Conservation (phyloP, 92 coral and sea anemone species). For the Muricea muricata region DNA sequence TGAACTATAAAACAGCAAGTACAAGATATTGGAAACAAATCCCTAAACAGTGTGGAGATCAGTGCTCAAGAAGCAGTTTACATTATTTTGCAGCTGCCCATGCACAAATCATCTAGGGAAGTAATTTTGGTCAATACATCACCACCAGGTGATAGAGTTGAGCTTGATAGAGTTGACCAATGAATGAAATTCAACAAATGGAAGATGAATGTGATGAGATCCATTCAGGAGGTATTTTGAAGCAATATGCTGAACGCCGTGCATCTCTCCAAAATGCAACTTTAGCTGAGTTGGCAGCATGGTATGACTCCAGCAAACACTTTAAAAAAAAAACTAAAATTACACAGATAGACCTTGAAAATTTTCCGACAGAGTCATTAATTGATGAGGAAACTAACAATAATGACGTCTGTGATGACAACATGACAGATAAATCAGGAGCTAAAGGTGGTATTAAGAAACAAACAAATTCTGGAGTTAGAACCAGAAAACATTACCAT, state of each 20-base stretch:
- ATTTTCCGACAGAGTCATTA: too few relatives aligned
- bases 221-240: neutral
- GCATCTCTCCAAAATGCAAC: too few relatives aligned
- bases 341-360: too few relatives aligned
- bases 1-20: neutral
- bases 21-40: too few relatives aligned
- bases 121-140: neutral
- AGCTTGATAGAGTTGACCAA: neutral
- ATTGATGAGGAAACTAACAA: too few relatives aligned
- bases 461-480: neutral
- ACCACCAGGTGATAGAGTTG: neutral
- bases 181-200: neutral
- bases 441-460: neutral
- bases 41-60: neutral
- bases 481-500: neutral
- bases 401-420: too few relatives aligned
- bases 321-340: too few relatives aligned
- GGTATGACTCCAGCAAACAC: too few relatives aligned
- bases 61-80: neutral
- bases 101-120: neutral
- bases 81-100: neutral
- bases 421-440: neutral
- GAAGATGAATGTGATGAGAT: neutral
- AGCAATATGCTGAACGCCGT: conserved; percentile 11
- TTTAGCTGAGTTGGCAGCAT: too few relatives aligned